Conservation (phyloP, 1,140 invertebrate genomes). For the Gonatopus flavifemur region DNA sequence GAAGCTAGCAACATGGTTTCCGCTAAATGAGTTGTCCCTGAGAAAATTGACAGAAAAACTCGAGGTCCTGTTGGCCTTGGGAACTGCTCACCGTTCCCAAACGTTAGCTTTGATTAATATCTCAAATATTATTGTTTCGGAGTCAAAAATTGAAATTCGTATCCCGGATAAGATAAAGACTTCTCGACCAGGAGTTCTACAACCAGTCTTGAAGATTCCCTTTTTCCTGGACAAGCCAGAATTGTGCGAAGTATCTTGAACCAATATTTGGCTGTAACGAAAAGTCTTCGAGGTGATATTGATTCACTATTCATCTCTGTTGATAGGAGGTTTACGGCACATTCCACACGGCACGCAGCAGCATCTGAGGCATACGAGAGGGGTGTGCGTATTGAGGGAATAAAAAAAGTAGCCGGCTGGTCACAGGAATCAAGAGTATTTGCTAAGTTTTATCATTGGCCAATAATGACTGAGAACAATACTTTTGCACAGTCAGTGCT, state of each 20-base stretch:
- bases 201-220: conserved; percentile 4
- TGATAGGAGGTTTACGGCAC: conserved; percentile 21
- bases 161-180: conserved; percentile 7
- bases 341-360: conserved; percentile 28
- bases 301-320: conserved; percentile 10
- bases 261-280: neutral
- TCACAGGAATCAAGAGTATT: conserved; percentile 21
- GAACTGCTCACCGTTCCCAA: conserved; percentile 29
- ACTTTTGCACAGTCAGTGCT: neutral
- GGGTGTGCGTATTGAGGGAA: conserved; percentile 20
- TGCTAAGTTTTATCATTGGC: no score
- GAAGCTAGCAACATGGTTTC: neutral
- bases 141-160: conserved; percentile 1
- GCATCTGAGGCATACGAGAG: conserved; percentile 26
- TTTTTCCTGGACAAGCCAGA: conserved; percentile 7
- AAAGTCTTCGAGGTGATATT: neutral
- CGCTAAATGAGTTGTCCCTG: neutral
- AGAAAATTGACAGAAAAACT: conserved; percentile 10
- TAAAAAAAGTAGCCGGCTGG: conserved; percentile 27
- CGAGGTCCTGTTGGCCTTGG: conserved; percentile 13
- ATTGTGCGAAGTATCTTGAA: neutral
- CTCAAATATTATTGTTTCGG: neutral
- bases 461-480: conserved; percentile 27
- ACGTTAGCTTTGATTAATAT: conserved; percentile 15
- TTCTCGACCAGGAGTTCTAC: neutral